Evolutionary conservation across 2,797 vertebrate genomes (phyloP).

Genomic region (Dicrostonyx torquatus): DNA sequence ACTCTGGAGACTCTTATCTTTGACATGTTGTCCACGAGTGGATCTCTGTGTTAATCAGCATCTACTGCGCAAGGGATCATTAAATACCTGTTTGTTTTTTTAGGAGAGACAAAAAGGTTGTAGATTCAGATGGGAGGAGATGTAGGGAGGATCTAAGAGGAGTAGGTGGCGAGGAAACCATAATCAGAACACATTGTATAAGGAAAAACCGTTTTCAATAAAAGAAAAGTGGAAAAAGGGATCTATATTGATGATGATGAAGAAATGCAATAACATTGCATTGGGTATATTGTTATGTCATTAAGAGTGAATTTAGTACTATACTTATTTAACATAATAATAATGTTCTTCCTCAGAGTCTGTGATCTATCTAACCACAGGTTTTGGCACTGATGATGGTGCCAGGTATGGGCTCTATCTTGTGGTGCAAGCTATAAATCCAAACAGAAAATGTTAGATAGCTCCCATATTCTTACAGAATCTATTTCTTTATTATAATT

Average conservation of each 20-base stretch:
- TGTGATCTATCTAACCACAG: not conserved
- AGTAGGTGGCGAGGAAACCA: not conserved
- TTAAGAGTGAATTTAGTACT: not conserved
- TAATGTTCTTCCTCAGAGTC: too few species aligned
- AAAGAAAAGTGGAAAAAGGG: not conserved
- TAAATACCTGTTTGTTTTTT: not conserved
- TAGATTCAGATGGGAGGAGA: too few species aligned
- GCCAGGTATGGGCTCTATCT: not conserved
- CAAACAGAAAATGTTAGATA: too few species aligned
- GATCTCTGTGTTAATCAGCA: not conserved
- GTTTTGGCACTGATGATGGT: not conserved
- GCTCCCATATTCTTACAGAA: not conserved
- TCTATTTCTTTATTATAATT: not conserved
- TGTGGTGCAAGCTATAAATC: too few species aligned
- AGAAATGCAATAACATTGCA: not conserved
- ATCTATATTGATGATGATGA: not conserved
- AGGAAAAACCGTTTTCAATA: not conserved
- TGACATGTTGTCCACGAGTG: not conserved
- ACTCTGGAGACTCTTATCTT: not conserved
- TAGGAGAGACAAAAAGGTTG: not conserved
- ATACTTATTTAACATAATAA: not conserved
- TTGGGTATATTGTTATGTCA: not conserved
- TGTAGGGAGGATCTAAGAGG: not conserved
- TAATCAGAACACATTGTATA: not conserved
- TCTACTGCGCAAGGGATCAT: not conserved